Percentiles rank a stretch among this genome's conserved stretches.
Evolutionary conservation across 2,888 invertebrate species (phyloP).

Genomic region (Lasioglossum zephyrum): DNA sequence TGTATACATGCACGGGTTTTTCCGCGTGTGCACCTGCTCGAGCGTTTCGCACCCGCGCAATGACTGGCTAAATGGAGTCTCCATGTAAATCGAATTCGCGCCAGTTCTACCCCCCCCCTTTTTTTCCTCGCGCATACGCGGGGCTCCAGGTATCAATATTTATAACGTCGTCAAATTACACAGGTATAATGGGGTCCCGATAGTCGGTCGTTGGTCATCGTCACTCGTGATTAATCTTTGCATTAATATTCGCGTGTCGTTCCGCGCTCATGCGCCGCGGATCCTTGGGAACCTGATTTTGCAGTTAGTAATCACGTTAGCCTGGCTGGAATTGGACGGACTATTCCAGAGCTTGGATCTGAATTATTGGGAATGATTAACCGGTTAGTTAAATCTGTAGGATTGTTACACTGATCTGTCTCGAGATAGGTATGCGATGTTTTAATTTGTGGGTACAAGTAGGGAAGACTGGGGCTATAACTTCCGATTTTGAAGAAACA

Average conservation of each 20-base stretch:
- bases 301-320: not conserved
- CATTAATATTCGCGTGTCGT: not conserved
- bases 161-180: constrained; percentile 55
- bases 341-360: not conserved
- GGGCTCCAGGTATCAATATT: constrained; percentile 60
- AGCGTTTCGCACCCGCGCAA: constrained; percentile 21
- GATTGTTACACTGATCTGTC: not conserved
- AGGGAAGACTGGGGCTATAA: too few relatives aligned
- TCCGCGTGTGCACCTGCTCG: constrained; percentile 8
- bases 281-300: not conserved
- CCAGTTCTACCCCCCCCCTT: not conserved
- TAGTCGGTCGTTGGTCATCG: constrained; percentile 40
- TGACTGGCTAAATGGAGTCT: constrained; percentile 65
- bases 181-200: constrained; percentile 20
- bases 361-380: constrained; percentile 1
- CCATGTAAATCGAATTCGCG: constrained; percentile 68
- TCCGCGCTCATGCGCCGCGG: not conserved
- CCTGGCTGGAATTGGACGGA: not conserved
- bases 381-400: not conserved
- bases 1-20: constrained; percentile 23
- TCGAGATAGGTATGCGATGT: not conserved
- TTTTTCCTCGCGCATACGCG: not conserved
- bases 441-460: not conserved
- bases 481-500: too few relatives aligned
- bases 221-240: constrained; percentile 35